Conservation (phyloP, 2,113 vertebrate species). For the Machaerirhynchus nigripectus region DNA sequence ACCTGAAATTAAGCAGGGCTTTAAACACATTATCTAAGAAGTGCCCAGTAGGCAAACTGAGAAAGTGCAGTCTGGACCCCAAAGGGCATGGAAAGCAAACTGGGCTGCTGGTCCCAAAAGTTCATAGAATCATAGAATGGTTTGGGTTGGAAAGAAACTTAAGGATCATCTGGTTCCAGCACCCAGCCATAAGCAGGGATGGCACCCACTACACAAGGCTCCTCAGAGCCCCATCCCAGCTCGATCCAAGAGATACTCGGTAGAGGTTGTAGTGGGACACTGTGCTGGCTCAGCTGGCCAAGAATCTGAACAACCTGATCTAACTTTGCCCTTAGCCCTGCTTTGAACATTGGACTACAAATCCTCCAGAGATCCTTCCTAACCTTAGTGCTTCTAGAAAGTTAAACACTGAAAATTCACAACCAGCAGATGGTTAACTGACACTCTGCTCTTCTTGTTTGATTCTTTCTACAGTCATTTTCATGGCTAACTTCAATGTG, state of each 20-base stretch:
- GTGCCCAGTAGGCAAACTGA: neutral
- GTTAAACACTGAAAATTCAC: neutral
- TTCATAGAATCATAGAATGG: neutral
- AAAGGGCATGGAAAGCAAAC: neutral
- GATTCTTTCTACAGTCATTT: neutral
- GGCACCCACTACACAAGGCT: neutral
- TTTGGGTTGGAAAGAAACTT: neutral
- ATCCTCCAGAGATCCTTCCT: neutral
- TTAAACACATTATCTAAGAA: neutral
- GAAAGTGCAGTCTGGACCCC: neutral
- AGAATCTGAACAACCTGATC: neutral
- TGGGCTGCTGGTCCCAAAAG: neutral
- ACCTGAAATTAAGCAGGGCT: neutral
- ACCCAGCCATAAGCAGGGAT: neutral
- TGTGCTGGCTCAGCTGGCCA: neutral
- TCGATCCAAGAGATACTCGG: rapidly evolving
- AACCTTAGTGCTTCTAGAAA: neutral
- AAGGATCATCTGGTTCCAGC: neutral
- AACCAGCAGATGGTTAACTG: neutral
- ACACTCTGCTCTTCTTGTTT: neutral
- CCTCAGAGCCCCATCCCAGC: neutral
- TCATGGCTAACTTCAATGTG: neutral
- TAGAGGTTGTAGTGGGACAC: neutral
- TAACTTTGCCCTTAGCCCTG: neutral
- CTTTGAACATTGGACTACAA: neutral